Evolutionary conservation across 1,140 invertebrate species (phyloP).

Genomic region (Trichonephila clavata): DNA sequence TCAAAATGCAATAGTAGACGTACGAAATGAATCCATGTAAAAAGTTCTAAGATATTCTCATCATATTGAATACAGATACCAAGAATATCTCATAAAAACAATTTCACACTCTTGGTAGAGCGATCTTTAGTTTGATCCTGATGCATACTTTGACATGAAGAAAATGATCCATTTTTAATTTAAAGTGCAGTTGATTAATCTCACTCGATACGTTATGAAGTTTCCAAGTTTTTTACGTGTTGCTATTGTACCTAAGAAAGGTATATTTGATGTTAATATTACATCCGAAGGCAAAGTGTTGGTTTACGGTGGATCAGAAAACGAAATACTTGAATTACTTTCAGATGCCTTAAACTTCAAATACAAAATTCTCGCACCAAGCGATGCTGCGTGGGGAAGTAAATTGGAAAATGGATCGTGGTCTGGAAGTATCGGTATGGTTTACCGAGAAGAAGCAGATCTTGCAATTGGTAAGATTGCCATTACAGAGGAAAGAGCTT

Average conservation of each 20-base stretch:
- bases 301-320: neutral
- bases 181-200: no score
- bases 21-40: no score
- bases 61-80: no score
- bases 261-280: slow-evolving; percentile 19
- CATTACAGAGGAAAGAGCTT: neutral
- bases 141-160: no score
- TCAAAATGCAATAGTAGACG: no score
- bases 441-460: slow-evolving; percentile 43
- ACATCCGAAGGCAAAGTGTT: neutral
- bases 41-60: no score
- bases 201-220: neutral
- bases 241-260: slow-evolving; percentile 22
- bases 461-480: slow-evolving; percentile 1
- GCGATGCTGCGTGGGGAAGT: slow-evolving; percentile 14
- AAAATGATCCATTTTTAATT: no score
- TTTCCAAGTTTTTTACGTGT: slow-evolving; percentile 44
- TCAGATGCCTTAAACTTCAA: neutral
- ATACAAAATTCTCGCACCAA: slow-evolving; percentile 6
- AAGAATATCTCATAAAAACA: no score
- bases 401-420: slow-evolving; percentile 5
- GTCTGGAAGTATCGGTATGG: slow-evolving; percentile 53
- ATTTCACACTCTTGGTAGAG: no score
- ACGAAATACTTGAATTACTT: neutral
- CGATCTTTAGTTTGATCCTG: no score